phyloP scores from a whole-genome alignment of 2,797 vertebrate genomes.

The Sylvilagus floridanus region DNA sequence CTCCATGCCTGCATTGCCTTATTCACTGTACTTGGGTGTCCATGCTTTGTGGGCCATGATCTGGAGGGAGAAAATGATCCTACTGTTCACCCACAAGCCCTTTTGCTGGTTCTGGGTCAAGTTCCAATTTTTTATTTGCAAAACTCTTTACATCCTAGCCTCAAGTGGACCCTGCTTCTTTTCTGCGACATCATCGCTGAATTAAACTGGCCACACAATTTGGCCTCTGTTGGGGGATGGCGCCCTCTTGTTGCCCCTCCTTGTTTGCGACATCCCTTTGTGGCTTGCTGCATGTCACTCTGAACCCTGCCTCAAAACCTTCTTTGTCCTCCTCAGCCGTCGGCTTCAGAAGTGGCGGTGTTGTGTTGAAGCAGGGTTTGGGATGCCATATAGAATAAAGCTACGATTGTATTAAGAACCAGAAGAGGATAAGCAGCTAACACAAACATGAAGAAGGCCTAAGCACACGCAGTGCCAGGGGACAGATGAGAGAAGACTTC shows the following conservation, averaged over 20 bases:
- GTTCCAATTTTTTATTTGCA: conserved; percentile 62
- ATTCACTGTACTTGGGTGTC: neutral
- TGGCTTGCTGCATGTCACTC: conserved; percentile 61
- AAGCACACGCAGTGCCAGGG: conserved; percentile 74
- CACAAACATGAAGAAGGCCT: conserved; percentile 73
- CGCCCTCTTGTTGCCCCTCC: conserved; percentile 18
- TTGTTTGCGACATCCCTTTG: conserved; percentile 59
- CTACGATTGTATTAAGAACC: conserved; percentile 75
- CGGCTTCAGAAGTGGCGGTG: conserved; percentile 77
- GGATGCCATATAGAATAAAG: conserved; percentile 77
- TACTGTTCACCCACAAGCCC: neutral
- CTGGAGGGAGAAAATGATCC: neutral
- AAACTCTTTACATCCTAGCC: conserved; percentile 56
- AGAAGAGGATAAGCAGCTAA: conserved; percentile 65
- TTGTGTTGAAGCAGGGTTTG: conserved; percentile 72
- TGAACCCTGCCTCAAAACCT: conserved; percentile 73
- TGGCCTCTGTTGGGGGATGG: conserved; percentile 57
- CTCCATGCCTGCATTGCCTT: neutral
- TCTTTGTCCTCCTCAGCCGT: conserved; percentile 73
- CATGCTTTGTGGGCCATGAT: neutral
- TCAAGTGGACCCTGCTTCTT: conserved; percentile 64
- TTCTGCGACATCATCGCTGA: conserved; percentile 23
- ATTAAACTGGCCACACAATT: conserved; percentile 52
- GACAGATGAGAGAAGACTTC: neutral
- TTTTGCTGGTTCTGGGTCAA: conserved; percentile 12